Base-by-base conservation (phyloP, 2,888 invertebrate species). In the Microctonus brassicae region DNA sequence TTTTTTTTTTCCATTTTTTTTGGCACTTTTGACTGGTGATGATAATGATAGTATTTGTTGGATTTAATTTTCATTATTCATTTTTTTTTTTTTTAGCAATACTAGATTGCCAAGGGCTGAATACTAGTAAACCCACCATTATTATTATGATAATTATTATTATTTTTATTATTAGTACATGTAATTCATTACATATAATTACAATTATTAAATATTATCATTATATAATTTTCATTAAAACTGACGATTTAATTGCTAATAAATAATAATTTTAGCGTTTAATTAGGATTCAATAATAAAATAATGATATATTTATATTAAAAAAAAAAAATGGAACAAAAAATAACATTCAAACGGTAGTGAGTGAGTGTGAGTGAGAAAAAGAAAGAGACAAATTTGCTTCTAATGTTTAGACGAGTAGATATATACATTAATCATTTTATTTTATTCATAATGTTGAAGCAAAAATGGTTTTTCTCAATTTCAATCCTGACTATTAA, bases 271-370 rank as follows among this genome's bases (percentile, higher is more conserved):
- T 39, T 39, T 60, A 29, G 57, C 57, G 13, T 20, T 67, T 29
- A 29, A 57, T 67, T 61, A 55, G 57, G 26, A 58, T 47, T 61
- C 34, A 72, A 68, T 72, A 42, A 39, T 17, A 6, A 63, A 63
- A 24, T 47, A 63, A 77, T 74, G 79, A 80, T 82, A 83, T 83
- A 83, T 83, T 83, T 83, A 83, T 83, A 83, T 83, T 81, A 76
- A 78, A 75, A 79, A 77, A 75, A 75, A 75, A 79, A 77, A 75
- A 75, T 4, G 17, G 17, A 47, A 47, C 78, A 72, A 72, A 47
- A 33, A 72, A 39, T 7, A 17, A 47, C 47, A 47, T 77, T 77
- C 77, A 78, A 68, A 75, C 71, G 72, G 69, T 69, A 75, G 77
- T 62, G 72, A 69, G 68, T 66, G 72, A 53, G 66, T 69, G 67